These are phyloP conservation scores for Acleris laterana DNA, from an alignment of 2,888 invertebrate species.

Conservation along the genomic window DNA sequence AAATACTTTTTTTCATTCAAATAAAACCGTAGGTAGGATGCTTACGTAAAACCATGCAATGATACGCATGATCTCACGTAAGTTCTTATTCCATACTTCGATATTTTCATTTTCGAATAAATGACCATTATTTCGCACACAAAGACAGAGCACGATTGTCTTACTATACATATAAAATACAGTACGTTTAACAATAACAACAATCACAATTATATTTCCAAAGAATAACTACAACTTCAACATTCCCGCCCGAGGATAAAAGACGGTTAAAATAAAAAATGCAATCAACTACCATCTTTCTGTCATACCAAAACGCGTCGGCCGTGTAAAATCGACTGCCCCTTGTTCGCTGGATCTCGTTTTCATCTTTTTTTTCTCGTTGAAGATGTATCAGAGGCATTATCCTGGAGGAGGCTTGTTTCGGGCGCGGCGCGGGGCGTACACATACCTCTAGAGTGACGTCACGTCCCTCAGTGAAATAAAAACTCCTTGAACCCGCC, in stretches of 20 bases:
- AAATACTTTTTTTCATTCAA: no score
- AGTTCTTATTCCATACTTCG: no score
- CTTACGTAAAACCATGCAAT: no score
- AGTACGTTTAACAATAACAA: no score
- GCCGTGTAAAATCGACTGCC: conserved; percentile 73
- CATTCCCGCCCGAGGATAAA: conserved; percentile 43
- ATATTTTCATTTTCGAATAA: no score
- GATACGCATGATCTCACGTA: no score
- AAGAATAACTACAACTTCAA: conserved; percentile 16
- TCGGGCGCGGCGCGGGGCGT: conserved; percentile 61
- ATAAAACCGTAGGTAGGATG: no score
- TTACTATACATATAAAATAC: no score
- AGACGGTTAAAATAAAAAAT: conserved; percentile 44
- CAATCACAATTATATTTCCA: not conserved
- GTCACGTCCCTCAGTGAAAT: conserved; percentile 76
- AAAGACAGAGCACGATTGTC: no score
- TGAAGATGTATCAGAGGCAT: conserved; percentile 76
- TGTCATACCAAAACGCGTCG: conserved; percentile 65
- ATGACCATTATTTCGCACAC: no score
- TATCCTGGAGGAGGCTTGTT: conserved; percentile 74
- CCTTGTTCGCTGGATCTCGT: conserved; percentile 67
- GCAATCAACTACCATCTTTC: conserved; percentile 56
- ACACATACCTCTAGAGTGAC: conserved; percentile 78
- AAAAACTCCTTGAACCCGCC: conserved; percentile 77
- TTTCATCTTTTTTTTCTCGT: conserved; percentile 69